Percentiles rank a stretch among this genome's conserved stretches.
These are phyloP conservation scores for Drosophila formosana DNA, from an alignment of 2,888 invertebrate species.

Conservation along the genomic window DNA sequence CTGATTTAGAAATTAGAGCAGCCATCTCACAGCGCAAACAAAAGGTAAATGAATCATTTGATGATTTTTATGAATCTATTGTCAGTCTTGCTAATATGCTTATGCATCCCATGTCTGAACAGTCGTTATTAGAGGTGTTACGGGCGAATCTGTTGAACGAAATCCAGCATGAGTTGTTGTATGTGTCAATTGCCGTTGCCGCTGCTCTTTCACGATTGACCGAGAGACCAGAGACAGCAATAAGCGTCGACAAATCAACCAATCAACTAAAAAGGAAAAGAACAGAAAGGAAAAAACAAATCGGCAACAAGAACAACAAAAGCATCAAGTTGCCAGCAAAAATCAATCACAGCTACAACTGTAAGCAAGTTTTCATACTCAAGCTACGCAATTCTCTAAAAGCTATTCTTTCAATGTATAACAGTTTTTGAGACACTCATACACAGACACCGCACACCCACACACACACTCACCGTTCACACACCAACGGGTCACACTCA, in stretches of 20 bases:
- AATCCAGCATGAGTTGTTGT: too few relatives aligned
- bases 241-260: slow-evolving; percentile 17
- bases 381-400: slow-evolving; percentile 70
- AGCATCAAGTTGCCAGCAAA: slow-evolving; percentile 30
- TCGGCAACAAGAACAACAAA: slow-evolving; percentile 11
- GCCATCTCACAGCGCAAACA: neutral
- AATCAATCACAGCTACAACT: slow-evolving; percentile 44
- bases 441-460: slow-evolving; percentile 32
- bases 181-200: slow-evolving; percentile 84
- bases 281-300: slow-evolving; percentile 9
- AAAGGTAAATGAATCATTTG: too few relatives aligned
- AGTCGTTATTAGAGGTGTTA: too few relatives aligned
- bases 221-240: slow-evolving; percentile 6
- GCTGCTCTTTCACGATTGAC: slow-evolving; percentile 82
- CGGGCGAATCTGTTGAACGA: too few relatives aligned
- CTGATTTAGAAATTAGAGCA: neutral
- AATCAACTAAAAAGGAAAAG: slow-evolving; percentile 1
- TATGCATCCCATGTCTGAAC: too few relatives aligned
- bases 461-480: slow-evolving; percentile 32
- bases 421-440: slow-evolving; percentile 72
- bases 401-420: slow-evolving; percentile 76
- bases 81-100: too few relatives aligned
- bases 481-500: slow-evolving; percentile 31
- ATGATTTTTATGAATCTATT: too few relatives aligned
- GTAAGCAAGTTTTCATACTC: slow-evolving; percentile 72